These are phyloP conservation scores for Brachionus rotundiformis DNA, from an alignment of 1,140 invertebrate genomes.

Conservation along the genomic window DNA sequence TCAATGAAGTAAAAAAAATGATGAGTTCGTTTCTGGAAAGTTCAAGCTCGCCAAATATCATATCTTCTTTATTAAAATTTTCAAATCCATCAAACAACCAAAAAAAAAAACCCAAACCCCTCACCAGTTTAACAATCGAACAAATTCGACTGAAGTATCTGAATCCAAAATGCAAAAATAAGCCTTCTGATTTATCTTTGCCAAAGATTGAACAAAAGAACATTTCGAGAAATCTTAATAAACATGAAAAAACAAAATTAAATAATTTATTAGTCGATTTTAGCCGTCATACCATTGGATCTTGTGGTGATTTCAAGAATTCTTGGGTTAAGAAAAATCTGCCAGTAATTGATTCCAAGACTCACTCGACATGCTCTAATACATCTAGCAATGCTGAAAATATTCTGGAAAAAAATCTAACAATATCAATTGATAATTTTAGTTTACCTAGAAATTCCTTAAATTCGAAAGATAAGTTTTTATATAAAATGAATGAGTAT, in stretches of 20 bases:
- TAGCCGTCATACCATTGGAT: neutral
- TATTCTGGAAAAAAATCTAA: neutral
- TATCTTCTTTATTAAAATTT: neutral
- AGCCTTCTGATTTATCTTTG: neutral
- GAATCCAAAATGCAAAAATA: neutral
- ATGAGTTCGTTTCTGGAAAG: conserved; percentile 26
- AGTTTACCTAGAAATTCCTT: neutral
- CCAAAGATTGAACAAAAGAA: neutral
- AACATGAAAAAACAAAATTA: neutral
- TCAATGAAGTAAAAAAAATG: neutral
- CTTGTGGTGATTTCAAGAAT: neutral
- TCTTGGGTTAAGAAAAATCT: neutral
- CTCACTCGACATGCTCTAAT: neutral
- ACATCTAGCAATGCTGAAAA: neutral
- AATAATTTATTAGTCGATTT: neutral
- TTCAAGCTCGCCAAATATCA: neutral
- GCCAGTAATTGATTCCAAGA: neutral
- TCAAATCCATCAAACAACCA: neutral
- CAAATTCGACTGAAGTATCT: neutral
- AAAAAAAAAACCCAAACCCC: neutral
- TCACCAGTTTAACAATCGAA: conserved; percentile 6
- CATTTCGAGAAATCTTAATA: neutral
- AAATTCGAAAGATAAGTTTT: neutral
- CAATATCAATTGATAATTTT: neutral
- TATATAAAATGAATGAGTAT: conserved; percentile 15